Evolutionary conservation across 1,140 invertebrate species (phyloP).

Genomic region (Cydia splendana): DNA sequence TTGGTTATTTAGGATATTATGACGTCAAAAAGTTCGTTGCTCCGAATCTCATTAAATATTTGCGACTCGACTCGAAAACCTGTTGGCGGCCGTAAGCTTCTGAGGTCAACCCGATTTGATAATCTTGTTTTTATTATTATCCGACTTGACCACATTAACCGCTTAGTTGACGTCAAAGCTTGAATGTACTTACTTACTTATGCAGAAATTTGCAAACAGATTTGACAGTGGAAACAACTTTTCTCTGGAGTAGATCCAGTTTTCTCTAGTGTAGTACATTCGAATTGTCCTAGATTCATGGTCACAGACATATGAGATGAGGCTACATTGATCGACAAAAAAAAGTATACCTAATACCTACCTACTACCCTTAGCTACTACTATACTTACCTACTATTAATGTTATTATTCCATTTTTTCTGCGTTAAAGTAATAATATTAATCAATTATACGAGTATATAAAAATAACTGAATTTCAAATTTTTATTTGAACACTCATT

Average conservation of each 20-base stretch:
- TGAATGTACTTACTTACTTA: too few species aligned
- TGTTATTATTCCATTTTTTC: too few species aligned
- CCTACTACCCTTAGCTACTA: too few species aligned
- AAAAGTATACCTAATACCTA: too few species aligned
- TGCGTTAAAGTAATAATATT: too few species aligned
- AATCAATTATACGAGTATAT: too few species aligned
- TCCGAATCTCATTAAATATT: conserved; percentile 19
- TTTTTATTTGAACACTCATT: too few species aligned
- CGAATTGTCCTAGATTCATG: too few species aligned
- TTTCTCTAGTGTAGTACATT: neutral
- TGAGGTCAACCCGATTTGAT: conserved; percentile 13
- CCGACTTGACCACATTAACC: neutral
- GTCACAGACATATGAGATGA: too few species aligned
- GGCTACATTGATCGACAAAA: too few species aligned
- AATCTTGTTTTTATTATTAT: conserved; percentile 22
- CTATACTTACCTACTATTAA: too few species aligned
- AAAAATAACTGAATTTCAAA: too few species aligned
- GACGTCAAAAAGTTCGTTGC: conserved; percentile 31
- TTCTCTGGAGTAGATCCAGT: neutral
- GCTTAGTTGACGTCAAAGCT: conserved; percentile 19
- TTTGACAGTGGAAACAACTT: neutral
- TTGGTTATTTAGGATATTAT: neutral
- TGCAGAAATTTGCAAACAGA: neutral
- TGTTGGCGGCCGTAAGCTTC: neutral
- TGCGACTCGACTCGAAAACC: conserved; percentile 3